Evolutionary conservation across 2,888 invertebrate genomes (phyloP).

Genomic region (Hemithea aestivaria): DNA sequence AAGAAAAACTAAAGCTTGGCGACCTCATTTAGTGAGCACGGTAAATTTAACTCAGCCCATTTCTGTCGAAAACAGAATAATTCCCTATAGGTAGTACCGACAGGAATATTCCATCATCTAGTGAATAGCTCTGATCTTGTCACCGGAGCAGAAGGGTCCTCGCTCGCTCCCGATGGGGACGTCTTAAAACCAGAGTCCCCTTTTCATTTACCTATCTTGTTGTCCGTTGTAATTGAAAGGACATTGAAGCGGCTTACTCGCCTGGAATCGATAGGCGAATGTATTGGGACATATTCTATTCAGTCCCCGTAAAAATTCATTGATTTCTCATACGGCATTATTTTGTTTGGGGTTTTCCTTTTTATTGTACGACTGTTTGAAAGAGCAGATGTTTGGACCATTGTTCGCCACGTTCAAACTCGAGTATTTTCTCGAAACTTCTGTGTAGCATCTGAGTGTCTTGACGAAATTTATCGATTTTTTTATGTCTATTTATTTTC

Average conservation of each 20-base stretch:
- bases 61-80: slow-evolving; percentile 56
- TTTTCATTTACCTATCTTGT: slow-evolving; percentile 66
- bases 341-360: slow-evolving; percentile 24
- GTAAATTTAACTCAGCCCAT: slow-evolving; percentile 49
- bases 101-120: slow-evolving; percentile 67
- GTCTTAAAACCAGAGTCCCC: slow-evolving; percentile 59
- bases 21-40: slow-evolving; percentile 20
- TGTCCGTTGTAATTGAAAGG: slow-evolving; percentile 60
- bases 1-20: slow-evolving; percentile 8
- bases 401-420: too few species aligned
- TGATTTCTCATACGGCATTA: slow-evolving; percentile 19
- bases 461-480: too few species aligned
- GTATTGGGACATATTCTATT: slow-evolving; percentile 47
- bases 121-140: slow-evolving; percentile 53
- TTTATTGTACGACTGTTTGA: slow-evolving; percentile 19
- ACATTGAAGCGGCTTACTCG: slow-evolving; percentile 61
- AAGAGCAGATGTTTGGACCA: slow-evolving; percentile 4
- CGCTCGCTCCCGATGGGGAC: slow-evolving; percentile 47
- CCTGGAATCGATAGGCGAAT: slow-evolving; percentile 60
- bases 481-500: too few species aligned
- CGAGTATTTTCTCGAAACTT: too few species aligned
- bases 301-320: slow-evolving; percentile 20
- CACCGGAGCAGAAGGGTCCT: slow-evolving; percentile 53
- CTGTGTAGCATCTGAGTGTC: too few species aligned
- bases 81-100: slow-evolving; percentile 56